Conservation (phyloP, 2,888 invertebrate species). For the Macrophya annulata region DNA sequence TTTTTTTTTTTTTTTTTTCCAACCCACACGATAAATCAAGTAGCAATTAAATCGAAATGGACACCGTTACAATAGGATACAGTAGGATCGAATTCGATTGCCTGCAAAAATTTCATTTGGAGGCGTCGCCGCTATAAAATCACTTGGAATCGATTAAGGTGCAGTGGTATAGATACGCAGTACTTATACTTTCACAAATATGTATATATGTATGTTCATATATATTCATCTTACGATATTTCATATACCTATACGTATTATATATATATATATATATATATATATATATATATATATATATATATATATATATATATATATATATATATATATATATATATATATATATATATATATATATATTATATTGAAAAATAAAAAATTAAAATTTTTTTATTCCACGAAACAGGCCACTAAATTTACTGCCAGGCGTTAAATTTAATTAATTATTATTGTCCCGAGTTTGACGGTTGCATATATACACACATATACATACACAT, state of each 20-base stretch:
- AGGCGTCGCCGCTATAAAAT: conserved; percentile 47
- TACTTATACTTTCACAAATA: too few species aligned
- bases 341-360: background rate
- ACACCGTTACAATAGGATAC: conserved; percentile 27
- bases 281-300: background rate
- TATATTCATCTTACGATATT: background rate
- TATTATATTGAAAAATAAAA: background rate
- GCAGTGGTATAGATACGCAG: background rate
- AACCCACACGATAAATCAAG: conserved; percentile 31
- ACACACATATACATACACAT: too few species aligned
- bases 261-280: background rate
- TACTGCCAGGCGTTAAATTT: background rate
- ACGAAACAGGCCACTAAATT: background rate
- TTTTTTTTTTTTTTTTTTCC: too few species aligned
- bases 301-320: background rate
- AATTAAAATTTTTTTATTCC: background rate
- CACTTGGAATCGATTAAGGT: conserved; percentile 22
- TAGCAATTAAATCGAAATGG: conserved; percentile 45
- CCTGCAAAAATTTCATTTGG: conserved; percentile 40
- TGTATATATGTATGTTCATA: background rate
- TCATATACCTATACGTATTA: background rate
- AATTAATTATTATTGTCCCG: background rate
- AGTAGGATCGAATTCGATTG: conserved; percentile 40
- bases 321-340: background rate
- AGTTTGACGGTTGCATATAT: background rate